phyloP scores from a whole-genome alignment of 2,113 vertebrate genomes.

The Lycaon pictus region DNA sequence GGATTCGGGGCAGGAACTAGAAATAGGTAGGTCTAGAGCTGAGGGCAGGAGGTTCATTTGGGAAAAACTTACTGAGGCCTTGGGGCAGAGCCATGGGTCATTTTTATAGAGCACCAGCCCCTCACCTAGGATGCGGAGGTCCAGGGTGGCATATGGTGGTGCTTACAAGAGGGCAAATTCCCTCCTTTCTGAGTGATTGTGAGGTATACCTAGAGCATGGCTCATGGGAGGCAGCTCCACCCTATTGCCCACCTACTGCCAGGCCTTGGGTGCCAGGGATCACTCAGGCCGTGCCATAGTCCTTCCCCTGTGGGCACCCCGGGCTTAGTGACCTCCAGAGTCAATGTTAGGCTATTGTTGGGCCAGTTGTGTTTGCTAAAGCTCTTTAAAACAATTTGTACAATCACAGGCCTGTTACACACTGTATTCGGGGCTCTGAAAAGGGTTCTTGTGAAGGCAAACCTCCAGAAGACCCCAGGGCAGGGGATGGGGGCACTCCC shows the following conservation, averaged over 20 bases:
- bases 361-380: slow-evolving; percentile 51
- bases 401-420: neutral
- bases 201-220: neutral
- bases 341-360: slow-evolving; percentile 63
- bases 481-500: neutral
- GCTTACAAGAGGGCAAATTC: neutral
- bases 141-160: neutral
- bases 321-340: neutral
- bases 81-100: neutral
- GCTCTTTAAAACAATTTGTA: slow-evolving; percentile 45
- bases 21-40: neutral
- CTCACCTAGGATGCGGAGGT: neutral
- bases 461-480: neutral
- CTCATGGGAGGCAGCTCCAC: too few relatives aligned
- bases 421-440: slow-evolving; percentile 58
- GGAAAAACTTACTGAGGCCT: neutral
- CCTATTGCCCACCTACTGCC: neutral
- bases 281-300: neutral
- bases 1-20: neutral
- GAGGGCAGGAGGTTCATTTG: neutral
- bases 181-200: neutral
- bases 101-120: neutral
- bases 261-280: neutral
- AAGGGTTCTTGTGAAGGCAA: slow-evolving; percentile 56
- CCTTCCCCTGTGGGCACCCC: neutral